Evolutionary conservation across 2,797 vertebrate species (phyloP), one percentile per base, ranked within the genome.

Genomic region (Siniperca undulata): DNA sequence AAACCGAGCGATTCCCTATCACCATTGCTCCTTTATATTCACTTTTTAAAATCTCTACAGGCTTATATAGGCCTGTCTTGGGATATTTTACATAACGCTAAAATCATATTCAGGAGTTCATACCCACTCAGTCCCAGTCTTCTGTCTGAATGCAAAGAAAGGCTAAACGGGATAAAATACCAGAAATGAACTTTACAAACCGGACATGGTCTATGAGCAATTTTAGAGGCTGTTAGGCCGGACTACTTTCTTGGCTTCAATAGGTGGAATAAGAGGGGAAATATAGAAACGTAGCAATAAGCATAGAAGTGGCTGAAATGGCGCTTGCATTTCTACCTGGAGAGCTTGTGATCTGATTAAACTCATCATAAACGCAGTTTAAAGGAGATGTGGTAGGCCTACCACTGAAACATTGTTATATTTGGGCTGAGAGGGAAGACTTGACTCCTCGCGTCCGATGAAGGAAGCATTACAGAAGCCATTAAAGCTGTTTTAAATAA

Each of bases 381-480:
- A 36, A 78, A 62, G 17, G 1, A 19, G 56, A 66, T 14, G 5
- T 53, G 19, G 2, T 22, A n/a, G 44, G 11, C 44, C 10, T 4
- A 17, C 16, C 11, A 53, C 9, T 59, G 56, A 44, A 42, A 11
- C 12, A 24, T 1, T 34, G 58, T 69, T 24, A 22, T 27, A 61
- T 74, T 36, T 52, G 10, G 0, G 17, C 62, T 52, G 9, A 58
- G 66, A 38, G n/a, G n/a, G 2, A 24, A 72, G 19, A 59, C 17
- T 40, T 20, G 27, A 44, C 64, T 74, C 61, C 12, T 7, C 38
- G 19, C 19, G 75, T 87, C 79, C 70, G 77, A 71, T 74, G 71
- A 84, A 70, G 65, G 77, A 85, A 61, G 24, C 70, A 81, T 2
- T 7, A 7, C 7, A 10, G 14, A 17, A 53, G 0, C 20, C 4